These are phyloP conservation scores for Prunella himalayana DNA, from an alignment of 2,113 vertebrate genomes.

Conservation along the genomic window DNA sequence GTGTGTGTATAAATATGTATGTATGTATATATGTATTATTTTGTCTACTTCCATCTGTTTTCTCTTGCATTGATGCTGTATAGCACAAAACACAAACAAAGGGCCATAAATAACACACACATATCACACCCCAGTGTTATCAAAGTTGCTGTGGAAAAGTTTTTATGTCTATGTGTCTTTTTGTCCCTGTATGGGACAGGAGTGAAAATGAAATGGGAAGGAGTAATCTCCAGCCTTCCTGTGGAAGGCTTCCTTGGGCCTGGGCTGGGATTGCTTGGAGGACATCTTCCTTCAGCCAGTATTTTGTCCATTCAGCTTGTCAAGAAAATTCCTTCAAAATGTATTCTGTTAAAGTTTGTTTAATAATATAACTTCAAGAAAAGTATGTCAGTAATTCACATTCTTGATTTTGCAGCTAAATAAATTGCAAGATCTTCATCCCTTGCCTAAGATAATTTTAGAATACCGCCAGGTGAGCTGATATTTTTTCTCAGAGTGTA, in stretches of 20 bases:
- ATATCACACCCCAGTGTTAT: neutral
- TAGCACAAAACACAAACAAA: neutral
- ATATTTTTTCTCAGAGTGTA: neutral
- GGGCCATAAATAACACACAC: neutral
- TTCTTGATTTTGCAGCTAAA: conserved; percentile 72
- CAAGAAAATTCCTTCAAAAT: neutral
- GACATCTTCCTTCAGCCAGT: neutral
- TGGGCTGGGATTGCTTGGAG: neutral
- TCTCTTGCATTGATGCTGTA: neutral
- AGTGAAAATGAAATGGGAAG: neutral
- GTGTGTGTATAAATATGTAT: neutral
- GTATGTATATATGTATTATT: neutral
- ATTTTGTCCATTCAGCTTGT: neutral
- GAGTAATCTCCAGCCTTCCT: neutral
- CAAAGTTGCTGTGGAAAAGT: neutral
- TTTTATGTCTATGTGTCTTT: neutral
- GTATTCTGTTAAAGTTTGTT: neutral
- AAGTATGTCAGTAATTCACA: neutral
- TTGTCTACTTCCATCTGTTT: neutral
- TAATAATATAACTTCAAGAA: neutral
- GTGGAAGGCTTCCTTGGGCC: neutral
- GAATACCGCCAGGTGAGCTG: conserved; percentile 85
- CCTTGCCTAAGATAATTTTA: conserved; percentile 87
- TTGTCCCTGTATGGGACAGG: neutral
- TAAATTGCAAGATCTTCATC: conserved; percentile 86